These are phyloP conservation scores for Ectropis crepuscularia DNA, from an alignment of 2,888 invertebrate species.

Conservation along the genomic window DNA sequence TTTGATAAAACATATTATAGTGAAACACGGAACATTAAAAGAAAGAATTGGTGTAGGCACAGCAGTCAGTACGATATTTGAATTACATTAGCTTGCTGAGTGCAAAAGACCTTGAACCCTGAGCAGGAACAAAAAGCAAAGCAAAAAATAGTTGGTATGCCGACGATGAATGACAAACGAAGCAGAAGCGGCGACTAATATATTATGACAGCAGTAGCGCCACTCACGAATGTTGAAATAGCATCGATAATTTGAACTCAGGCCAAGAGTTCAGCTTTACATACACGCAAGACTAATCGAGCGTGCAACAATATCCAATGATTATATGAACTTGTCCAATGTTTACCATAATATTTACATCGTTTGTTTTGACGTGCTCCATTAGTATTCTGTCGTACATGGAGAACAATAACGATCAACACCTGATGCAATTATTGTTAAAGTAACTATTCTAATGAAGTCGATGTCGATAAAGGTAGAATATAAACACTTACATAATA, in stretches of 20 bases:
- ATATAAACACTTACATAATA: conserved; percentile 19
- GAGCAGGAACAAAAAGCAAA: conserved; percentile 19
- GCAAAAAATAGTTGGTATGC: conserved; percentile 35
- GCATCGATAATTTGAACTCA: conserved; percentile 47
- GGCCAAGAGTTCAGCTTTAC: conserved; percentile 47
- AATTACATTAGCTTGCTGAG: conserved; percentile 5
- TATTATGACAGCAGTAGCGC: conserved; percentile 46
- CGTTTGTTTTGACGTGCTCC: conserved; percentile 9
- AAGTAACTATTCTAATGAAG: conserved; percentile 16
- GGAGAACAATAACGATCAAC: conserved; percentile 10
- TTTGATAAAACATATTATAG: too few relatives aligned
- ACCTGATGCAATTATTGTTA: conserved; percentile 17
- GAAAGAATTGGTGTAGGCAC: background rate
- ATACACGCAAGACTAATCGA: conserved; percentile 29
- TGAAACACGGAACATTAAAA: background rate
- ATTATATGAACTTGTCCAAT: conserved; percentile 33
- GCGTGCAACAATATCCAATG: conserved; percentile 28
- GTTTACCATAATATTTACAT: conserved; percentile 36
- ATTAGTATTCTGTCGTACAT: conserved; percentile 6
- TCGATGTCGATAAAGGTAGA: conserved; percentile 17
- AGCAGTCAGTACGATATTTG: background rate
- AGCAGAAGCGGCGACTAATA: conserved; percentile 32
- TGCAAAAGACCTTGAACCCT: conserved; percentile 31
- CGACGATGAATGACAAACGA: conserved; percentile 39
- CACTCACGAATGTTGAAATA: conserved; percentile 43